Evolutionary conservation across 2,888 invertebrate genomes (phyloP), one percentile per base, ranked within the genome.

Genomic region (Charanyca ferruginea): DNA sequence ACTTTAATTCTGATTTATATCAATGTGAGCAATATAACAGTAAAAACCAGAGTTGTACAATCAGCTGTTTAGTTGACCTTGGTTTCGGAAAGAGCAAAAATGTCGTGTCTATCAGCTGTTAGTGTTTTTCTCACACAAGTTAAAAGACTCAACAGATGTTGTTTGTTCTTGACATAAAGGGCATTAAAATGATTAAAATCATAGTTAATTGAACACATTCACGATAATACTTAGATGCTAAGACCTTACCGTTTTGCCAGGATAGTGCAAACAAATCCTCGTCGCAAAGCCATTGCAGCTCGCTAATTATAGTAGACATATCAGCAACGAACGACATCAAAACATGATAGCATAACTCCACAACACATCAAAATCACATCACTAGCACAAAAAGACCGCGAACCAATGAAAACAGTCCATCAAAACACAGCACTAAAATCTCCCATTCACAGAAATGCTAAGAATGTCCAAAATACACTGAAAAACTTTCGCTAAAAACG

Each of bases 301-400:
- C 95, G 87, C 93, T 93, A 89, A 95, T 93, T 87, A 95, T 91
- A 90, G 88, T 79, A 62, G 95, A 95, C 95, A 95, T 95, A 91
- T 95, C 94, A 94, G 92, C 91, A 87, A 91, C 88, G 84, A 89
- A 87, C 83, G 94, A 93, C 93, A 95, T 94, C 90, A 92, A 90
- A 87, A 86, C 92, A 93, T 92, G 90, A 90, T 90, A 93, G 90
- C 91, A 87, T 83, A 92, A 88, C 86, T 86, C 16, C 83, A 81
- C 81, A 90, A 86, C 88, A 89, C 89, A 81, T 85, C 85, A 83
- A 86, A 81, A 84, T 87, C 90, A 94, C 93, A 91, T 87, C 93
- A 93, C 92, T 89, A 90, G 83, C 90, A 90, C 87, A 87, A 78
- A 85, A 84, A 82, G 84, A 83, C 82, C 87, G 85, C 85, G 80